Conservation (phyloP, 2,797 vertebrate species). For the Sus cebifrons region DNA sequence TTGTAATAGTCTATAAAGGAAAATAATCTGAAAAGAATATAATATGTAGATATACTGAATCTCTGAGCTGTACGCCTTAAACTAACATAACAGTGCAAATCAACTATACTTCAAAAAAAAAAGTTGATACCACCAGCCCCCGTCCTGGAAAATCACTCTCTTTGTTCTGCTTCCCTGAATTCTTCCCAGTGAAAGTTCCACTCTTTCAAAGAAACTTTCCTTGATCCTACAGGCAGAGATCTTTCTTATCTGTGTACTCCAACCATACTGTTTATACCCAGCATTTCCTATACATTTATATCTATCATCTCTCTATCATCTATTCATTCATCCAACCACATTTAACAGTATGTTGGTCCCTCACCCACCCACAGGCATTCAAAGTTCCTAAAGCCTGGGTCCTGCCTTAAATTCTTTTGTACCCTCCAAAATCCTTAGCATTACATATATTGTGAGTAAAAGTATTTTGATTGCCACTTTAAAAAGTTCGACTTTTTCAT, state of each 20-base stretch:
- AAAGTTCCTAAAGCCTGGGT: neutral
- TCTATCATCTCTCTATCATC: neutral
- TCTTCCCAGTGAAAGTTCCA: constrained; percentile 2
- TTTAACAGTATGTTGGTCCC: neutral
- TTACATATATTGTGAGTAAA: neutral
- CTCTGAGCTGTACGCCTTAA: no score
- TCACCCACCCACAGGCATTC: no score
- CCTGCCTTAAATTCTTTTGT: constrained; percentile 6
- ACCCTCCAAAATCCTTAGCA: neutral
- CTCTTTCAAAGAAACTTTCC: constrained; percentile 45
- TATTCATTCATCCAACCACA: neutral
- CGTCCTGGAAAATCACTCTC: neutral
- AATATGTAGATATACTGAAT: no score
- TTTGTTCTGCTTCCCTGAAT: neutral
- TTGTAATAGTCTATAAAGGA: no score
- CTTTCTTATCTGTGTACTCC: neutral
- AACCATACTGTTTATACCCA: neutral
- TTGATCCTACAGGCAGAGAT: neutral
- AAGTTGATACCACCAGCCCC: neutral
- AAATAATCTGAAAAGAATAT: no score
- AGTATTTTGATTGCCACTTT: constrained; percentile 43
- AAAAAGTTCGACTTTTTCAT: constrained; percentile 66
- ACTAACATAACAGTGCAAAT: no score
- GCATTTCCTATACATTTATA: neutral
- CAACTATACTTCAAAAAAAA: no score